These are phyloP conservation scores for Lophochroa leadbeateri DNA, from an alignment of 2,113 vertebrate species.

Conservation along the genomic window DNA sequence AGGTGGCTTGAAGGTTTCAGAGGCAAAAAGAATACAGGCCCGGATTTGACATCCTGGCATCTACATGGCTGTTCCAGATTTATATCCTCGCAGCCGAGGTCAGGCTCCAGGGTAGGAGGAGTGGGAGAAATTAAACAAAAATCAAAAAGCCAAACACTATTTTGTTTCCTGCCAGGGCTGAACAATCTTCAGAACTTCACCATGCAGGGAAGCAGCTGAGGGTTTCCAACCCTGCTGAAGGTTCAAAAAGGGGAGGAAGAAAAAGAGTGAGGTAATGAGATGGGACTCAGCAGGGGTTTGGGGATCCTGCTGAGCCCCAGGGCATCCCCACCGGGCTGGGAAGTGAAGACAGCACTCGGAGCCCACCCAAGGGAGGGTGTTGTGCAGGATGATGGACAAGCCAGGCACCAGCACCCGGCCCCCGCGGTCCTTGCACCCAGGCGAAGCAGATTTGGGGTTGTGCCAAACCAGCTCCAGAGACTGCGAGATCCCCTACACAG, in stretches of 20 bases:
- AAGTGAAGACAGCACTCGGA: background rate
- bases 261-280: background rate
- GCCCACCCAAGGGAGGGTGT: background rate
- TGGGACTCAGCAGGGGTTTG: background rate
- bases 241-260: background rate
- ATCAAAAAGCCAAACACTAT: slow-evolving; percentile 15
- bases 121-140: slow-evolving; percentile 1
- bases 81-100: background rate
- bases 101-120: background rate
- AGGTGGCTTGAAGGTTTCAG: background rate
- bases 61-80: background rate
- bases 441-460: accelerated
- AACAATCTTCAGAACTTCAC: slow-evolving; percentile 15
- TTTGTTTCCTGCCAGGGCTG: background rate
- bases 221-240: background rate
- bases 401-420: background rate
- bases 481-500: background rate
- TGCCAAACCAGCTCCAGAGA: background rate
- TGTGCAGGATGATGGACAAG: accelerated
- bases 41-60: background rate
- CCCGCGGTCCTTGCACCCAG: background rate
- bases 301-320: background rate
- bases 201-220: slow-evolving; percentile 9
- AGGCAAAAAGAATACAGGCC: background rate
- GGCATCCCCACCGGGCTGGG: accelerated